phyloP scores from a whole-genome alignment of 2,797 vertebrate species.

The Myotis daubentonii region DNA sequence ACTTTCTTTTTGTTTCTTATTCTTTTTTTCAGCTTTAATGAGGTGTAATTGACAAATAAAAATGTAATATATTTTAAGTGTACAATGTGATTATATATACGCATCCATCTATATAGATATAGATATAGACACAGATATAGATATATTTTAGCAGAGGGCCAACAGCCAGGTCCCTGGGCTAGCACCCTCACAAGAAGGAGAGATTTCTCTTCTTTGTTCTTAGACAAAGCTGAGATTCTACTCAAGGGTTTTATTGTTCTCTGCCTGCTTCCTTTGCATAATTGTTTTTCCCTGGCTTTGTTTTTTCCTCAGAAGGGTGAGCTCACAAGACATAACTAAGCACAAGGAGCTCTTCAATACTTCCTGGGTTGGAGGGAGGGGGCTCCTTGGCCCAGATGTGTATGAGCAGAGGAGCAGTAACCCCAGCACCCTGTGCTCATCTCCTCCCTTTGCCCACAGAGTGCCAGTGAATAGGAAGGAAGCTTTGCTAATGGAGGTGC shows the following conservation, averaged over 20 bases:
- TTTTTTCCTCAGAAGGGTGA: not conserved
- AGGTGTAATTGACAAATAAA: not conserved
- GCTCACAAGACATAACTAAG: not conserved
- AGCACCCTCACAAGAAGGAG: not conserved
- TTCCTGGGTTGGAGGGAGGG: not conserved
- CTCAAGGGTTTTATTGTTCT: not conserved
- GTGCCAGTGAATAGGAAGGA: fast-evolving
- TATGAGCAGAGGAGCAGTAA: not conserved
- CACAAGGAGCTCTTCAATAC: not conserved
- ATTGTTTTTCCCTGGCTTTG: not conserved
- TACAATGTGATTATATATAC: not conserved
- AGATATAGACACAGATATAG: no score
- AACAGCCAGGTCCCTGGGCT: not conserved
- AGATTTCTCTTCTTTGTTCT: not conserved
- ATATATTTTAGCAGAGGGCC: not conserved
- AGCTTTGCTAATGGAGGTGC: not conserved
- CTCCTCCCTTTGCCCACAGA: not conserved
- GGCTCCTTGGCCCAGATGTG: not conserved
- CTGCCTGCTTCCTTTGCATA: not conserved
- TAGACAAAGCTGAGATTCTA: not conserved
- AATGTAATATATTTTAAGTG: not conserved
- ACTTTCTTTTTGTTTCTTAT: not conserved
- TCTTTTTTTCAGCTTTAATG: not conserved
- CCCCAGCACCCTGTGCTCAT: fast-evolving
- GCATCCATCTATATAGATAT: no score